Base-by-base conservation (phyloP, 2,113 vertebrate genomes). In the Platichthys stellatus region DNA sequence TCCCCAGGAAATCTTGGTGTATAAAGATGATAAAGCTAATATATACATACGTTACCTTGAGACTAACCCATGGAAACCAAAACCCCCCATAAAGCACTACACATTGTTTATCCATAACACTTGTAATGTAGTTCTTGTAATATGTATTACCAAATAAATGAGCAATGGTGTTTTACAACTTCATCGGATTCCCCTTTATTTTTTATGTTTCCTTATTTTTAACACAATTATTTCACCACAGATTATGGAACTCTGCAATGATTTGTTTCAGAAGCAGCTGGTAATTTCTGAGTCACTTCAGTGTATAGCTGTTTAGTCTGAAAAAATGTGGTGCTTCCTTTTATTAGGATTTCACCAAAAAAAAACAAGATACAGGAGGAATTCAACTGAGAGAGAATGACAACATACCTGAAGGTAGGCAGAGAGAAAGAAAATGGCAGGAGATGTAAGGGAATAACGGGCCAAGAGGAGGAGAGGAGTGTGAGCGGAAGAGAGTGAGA, bases 401-500 rank as follows among this genome's bases (percentile, higher is more conserved):
- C 69, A 70, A 68, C 62, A 12, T 35, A 61, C 51, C 21, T 72
- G 20, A 43, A 78, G 61, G 54, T 21, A 57, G 61, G 54, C 10
- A 57, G 72, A 81, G 56, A 82, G 18, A 64, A 38, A 72, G 31
- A 56, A 57, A 11, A 78, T 12, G 63, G 54, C 69, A 78, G 47
- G 56, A 23, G 21, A 76, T 80, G 74, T 84, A 65, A 77, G 59
- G 83, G 58, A 85, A 82, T 76, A 81, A 74, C 87, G 87, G 87
- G 79, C 80, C 59, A 51, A 62, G 63, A n/a, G 72, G 64, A 67
- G 35, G 49, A 74, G 69, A 66, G 40, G 45, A 80, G 72, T 20
- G 54, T 51, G 62, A 60, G 35, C 35, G 2, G 61, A 70, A 49
- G 53, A 57, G 35, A 45, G 57, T 8, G 38, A 64, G 66, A 76